Evolutionary conservation across 2,113 vertebrate species (phyloP).

Genomic region (Myotis brandtii): DNA sequence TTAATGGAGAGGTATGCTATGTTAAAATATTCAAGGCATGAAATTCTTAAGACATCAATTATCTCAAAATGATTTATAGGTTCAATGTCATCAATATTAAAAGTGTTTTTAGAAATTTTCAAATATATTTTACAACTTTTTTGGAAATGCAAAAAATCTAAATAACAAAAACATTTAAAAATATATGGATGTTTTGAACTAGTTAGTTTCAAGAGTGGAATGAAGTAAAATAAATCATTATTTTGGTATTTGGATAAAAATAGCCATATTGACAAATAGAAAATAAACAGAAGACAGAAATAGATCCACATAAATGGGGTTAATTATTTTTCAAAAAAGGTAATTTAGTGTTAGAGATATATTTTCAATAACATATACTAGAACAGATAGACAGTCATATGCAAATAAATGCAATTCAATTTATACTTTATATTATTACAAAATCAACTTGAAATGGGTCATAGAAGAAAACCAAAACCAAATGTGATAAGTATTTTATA

Average conservation of each 20-base stretch:
- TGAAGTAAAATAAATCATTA: neutral
- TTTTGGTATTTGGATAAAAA: neutral
- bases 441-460: neutral
- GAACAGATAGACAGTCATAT: neutral
- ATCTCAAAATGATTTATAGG: neutral
- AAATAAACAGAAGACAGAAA: neutral
- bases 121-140: neutral
- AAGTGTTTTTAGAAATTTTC: neutral
- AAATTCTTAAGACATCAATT: neutral
- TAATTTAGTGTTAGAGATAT: neutral
- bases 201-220: neutral
- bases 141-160: neutral
- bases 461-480: neutral
- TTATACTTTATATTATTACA: neutral
- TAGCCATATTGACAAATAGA: neutral
- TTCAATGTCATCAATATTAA: neutral
- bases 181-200: rapidly evolving
- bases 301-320: neutral
- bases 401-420: neutral
- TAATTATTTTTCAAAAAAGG: neutral
- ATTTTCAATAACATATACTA: neutral
- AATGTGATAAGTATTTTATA: neutral
- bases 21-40: neutral
- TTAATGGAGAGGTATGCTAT: neutral
- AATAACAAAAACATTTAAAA: neutral